A percentile compares a stretch with the other conserved stretches of the same genome.
These are phyloP conservation scores for Anas platyrhynchos DNA, from an alignment of 2,113 vertebrate species.

Conservation along the genomic window DNA sequence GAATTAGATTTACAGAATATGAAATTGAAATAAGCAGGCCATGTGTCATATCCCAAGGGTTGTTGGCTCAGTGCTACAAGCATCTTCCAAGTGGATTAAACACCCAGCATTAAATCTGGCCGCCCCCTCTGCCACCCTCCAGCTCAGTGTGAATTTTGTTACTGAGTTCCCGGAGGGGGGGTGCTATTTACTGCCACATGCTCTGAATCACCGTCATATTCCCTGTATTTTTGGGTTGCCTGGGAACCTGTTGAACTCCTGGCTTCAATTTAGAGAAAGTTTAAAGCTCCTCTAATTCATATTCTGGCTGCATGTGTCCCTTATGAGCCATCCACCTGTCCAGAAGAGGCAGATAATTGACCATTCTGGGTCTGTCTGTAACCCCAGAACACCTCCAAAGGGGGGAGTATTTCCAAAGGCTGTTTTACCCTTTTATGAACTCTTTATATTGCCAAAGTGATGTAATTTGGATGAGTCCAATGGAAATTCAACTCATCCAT, in stretches of 20 bases:
- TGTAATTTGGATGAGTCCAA: neutral
- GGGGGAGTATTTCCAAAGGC: neutral
- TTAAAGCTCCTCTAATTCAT: neutral
- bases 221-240: neutral
- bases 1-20: neutral
- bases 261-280: slow-evolving; percentile 19
- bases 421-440: neutral
- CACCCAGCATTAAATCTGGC: neutral
- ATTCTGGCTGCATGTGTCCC: neutral
- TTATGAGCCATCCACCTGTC: neutral
- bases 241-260: slow-evolving; percentile 35
- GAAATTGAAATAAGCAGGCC: slow-evolving; percentile 7
- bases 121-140: neutral
- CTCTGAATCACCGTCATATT: neutral
- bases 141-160: neutral
- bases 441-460: neutral
- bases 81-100: neutral
- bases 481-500: neutral
- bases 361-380: neutral
- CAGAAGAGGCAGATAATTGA: slow-evolving; percentile 11
- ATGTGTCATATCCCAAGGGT: neutral
- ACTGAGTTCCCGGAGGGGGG: neutral
- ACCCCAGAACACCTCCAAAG: neutral
- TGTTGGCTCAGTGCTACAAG: neutral
- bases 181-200: neutral